Conservation (phyloP, 2,113 vertebrate genomes). For the Arothron firmamentum region DNA sequence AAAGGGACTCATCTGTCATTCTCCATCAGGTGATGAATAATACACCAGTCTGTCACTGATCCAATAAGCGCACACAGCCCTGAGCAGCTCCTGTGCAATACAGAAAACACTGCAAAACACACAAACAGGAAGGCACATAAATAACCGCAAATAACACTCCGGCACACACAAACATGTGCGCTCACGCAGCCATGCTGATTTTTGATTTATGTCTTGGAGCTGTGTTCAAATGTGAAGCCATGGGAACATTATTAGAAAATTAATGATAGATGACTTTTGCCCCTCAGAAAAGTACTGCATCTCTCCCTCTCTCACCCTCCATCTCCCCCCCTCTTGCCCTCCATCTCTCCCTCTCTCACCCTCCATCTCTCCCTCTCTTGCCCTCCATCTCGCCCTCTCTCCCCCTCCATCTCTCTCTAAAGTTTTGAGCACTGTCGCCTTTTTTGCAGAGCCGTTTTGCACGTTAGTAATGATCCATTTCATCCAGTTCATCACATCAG, state of each 20-base stretch:
- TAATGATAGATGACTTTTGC: slow-evolving; percentile 51
- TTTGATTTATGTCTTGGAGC: slow-evolving; percentile 63
- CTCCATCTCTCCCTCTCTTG: slow-evolving; percentile 12
- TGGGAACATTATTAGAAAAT: slow-evolving; percentile 52
- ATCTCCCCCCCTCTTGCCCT: not conserved
- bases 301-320: not conserved
- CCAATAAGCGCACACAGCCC: slow-evolving; percentile 53
- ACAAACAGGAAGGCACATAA: slow-evolving; percentile 22
- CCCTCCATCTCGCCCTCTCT: too few relatives aligned
- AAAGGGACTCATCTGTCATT: slow-evolving; percentile 49
- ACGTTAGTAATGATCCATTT: too few relatives aligned
- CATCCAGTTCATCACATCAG: too few relatives aligned
- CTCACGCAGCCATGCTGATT: slow-evolving; percentile 13
- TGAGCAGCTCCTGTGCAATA: slow-evolving; percentile 22
- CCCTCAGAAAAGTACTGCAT: slow-evolving; percentile 8
- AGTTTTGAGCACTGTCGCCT: too few relatives aligned
- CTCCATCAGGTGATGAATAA: slow-evolving; percentile 59
- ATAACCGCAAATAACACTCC: slow-evolving; percentile 14
- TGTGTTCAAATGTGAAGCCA: slow-evolving; percentile 54
- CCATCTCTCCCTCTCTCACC: too few relatives aligned
- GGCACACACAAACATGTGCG: slow-evolving; percentile 10
- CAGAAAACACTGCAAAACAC: slow-evolving; percentile 16
- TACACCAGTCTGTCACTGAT: slow-evolving; percentile 40
- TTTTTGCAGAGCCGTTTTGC: too few relatives aligned
- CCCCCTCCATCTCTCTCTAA: too few relatives aligned